Evolutionary conservation across 2,888 invertebrate species (phyloP), one percentile per base, ranked within the genome.

Genomic region (Phania funesta): DNA sequence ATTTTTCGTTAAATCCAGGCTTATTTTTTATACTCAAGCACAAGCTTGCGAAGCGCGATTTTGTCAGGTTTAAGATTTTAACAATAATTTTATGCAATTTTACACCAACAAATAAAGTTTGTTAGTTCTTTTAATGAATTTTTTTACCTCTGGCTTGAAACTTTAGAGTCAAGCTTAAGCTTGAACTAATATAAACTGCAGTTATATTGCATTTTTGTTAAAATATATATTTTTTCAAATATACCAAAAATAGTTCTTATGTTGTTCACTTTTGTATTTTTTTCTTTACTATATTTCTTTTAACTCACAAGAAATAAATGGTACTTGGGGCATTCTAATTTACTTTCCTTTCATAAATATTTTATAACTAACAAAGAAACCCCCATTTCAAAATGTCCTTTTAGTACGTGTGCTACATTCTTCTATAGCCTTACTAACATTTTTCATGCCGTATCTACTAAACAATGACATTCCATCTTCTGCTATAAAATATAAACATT

Each of bases 401-500:
- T 18, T 32, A 32, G 5, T 29, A 38, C 11, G 18, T 22, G n/a
- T 38, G 1, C 9, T 18, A 6, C 1, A 26, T 3, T 9, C 24
- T 38, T 50, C n/a, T 8, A 24, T 20, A 35, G 16, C 29, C 24
- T 65, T 64, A 44, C 22, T 16, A 46, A 26, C 46, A 56, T 54
- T 46, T 54, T 74, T 65, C 74, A 56, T 76, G 54, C 41, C 70
- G 24, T 78, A 78, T 78, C 77, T 71, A 38, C 38, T 38, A 50
- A 76, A 78, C 64, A 71, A 64, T 78, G 70, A 56, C 70, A 78
- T 78, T 71, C 56, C 77, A 78, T 78, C 70, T 70, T 78, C 70
- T 48, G 77, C 70, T 71, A 71, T 78, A 78, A 64, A 71, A 68
- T 70, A 71, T 41, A 71, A 71, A 70, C 20, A 64, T 78, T 64